phyloP scores from a whole-genome alignment of 2,888 invertebrate species.

The Tipula vernalis region DNA sequence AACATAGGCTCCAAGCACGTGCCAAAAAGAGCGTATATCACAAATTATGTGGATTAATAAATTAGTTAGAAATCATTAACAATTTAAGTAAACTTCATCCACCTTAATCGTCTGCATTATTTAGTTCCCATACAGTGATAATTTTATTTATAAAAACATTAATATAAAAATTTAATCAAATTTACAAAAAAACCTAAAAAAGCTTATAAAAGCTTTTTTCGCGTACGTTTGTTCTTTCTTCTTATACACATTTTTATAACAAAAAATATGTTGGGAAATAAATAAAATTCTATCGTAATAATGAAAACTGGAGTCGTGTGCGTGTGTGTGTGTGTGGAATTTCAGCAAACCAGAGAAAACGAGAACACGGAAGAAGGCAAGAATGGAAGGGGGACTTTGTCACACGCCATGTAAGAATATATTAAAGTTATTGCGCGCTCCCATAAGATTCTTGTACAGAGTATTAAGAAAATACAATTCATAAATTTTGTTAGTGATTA shows the following conservation, averaged over 20 bases:
- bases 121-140: neutral
- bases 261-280: neutral
- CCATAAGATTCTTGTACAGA: neutral
- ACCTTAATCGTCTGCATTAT: neutral
- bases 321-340: neutral
- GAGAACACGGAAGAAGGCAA: neutral
- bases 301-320: neutral
- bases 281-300: neutral
- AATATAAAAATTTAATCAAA: neutral
- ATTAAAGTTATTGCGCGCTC: neutral
- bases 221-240: neutral
- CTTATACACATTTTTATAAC: neutral
- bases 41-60: no score
- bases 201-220: neutral
- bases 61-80: no score
- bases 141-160: neutral
- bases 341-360: neutral
- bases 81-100: neutral
- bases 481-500: neutral
- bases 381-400: neutral
- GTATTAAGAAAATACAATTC: neutral
- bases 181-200: neutral
- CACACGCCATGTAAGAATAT: neutral
- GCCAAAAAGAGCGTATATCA: no score
- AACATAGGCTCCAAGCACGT: no score